phyloP scores from a whole-genome alignment of 2,888 invertebrate species.

The Alcis repandata region DNA sequence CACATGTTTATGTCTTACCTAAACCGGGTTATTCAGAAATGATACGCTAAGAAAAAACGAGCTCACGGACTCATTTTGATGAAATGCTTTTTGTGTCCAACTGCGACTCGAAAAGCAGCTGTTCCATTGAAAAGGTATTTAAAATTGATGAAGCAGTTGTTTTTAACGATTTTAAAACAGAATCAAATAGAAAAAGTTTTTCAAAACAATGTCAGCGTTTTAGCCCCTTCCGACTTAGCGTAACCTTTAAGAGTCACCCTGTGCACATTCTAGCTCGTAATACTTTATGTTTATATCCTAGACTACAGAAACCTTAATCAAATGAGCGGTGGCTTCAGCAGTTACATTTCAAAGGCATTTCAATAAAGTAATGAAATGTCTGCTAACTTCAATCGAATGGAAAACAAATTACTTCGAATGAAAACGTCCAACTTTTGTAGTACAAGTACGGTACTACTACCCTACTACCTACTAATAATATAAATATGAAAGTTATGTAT shows the following conservation, averaged over 20 bases:
- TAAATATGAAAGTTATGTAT: too few species aligned
- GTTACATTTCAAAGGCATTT: slow-evolving; percentile 17
- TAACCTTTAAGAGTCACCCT: not conserved
- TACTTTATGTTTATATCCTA: not conserved
- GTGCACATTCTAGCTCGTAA: not conserved
- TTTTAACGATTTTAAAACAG: too few species aligned
- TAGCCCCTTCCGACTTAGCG: not conserved
- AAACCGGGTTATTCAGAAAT: slow-evolving; percentile 13
- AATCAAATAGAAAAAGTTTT: too few species aligned
- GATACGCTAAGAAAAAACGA: not conserved
- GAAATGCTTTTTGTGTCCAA: too few species aligned
- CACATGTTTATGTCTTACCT: slow-evolving; percentile 9
- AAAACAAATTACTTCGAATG: not conserved
- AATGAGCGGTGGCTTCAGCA: slow-evolving; percentile 23
- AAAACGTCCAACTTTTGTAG: not conserved
- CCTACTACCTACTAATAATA: too few species aligned
- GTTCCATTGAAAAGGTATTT: too few species aligned
- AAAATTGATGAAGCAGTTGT: too few species aligned
- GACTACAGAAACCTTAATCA: slow-evolving; percentile 7
- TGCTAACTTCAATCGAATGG: not conserved
- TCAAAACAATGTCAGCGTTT: too few species aligned
- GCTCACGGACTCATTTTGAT: not conserved
- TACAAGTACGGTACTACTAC: too few species aligned
- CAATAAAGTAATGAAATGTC: slow-evolving; percentile 10
- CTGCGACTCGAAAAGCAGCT: too few species aligned